phyloP scores from a whole-genome alignment of 1,140 invertebrate genomes.

The Penaeus chinensis region DNA sequence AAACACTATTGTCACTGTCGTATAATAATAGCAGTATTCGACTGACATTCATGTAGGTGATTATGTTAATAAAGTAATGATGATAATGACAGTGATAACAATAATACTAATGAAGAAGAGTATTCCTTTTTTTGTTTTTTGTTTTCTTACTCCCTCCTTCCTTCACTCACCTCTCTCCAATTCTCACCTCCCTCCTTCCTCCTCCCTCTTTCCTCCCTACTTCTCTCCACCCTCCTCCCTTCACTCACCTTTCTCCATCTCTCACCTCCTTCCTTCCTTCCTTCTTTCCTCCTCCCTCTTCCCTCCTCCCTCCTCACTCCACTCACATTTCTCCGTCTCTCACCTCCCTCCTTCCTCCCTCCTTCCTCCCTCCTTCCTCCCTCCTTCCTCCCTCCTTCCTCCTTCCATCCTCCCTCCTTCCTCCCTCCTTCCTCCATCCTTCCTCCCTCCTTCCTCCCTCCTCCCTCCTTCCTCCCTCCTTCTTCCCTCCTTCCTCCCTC shows the following conservation, averaged over 20 bases:
- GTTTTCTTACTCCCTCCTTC: background rate
- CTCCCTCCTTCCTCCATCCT: background rate
- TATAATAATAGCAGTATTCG: no score
- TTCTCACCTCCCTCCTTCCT: background rate
- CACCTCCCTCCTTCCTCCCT: no score
- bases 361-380: no score
- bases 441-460: background rate
- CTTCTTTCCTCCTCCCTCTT: no score
- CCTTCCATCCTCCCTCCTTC: background rate
- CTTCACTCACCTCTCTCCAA: background rate
- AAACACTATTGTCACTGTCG: no score
- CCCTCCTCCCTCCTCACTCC: no score
- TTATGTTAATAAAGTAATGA: no score
- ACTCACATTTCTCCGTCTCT: background rate
- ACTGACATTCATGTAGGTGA: no score
- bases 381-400: background rate
- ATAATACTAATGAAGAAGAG: no score
- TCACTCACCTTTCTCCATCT: background rate
- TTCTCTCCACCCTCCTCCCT: background rate
- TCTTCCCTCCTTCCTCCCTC: background rate
- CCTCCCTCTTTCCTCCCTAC: background rate
- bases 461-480: no score
- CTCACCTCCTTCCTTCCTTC: background rate
- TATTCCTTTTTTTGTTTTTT: no score
- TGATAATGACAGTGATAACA: no score